A percentile compares a stretch with the other conserved stretches of the same genome.
Evolutionary conservation across 2,888 invertebrate species (phyloP).

Genomic region (Liodrosophila aerea): DNA sequence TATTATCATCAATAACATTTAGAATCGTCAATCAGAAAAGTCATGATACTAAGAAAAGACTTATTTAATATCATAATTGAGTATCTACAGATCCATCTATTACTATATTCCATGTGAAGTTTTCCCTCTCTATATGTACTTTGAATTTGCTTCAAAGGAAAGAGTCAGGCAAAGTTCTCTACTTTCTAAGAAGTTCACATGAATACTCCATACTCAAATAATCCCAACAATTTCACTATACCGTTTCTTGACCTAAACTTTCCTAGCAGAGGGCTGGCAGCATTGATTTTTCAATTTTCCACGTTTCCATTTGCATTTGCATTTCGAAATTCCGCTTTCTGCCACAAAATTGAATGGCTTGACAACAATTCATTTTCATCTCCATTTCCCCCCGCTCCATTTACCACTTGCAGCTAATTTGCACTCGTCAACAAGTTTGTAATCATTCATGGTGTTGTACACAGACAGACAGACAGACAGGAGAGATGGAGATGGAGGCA

Average conservation of each 20-base stretch:
- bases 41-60: too few species aligned
- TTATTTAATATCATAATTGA: too few species aligned
- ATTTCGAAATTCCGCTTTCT: constrained; percentile 5
- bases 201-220: background rate
- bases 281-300: constrained; percentile 28
- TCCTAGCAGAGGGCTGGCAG: background rate
- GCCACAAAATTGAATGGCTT: constrained; percentile 27
- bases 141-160: too few species aligned
- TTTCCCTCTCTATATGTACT: too few species aligned
- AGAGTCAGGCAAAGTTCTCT: too few species aligned
- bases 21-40: too few species aligned
- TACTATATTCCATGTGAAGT: too few species aligned
- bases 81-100: too few species aligned
- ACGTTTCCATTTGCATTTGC: background rate
- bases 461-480: constrained; percentile 33
- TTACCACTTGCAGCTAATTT: constrained; percentile 46
- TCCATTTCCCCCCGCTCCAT: background rate
- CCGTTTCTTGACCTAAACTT: background rate
- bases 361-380: constrained; percentile 2
- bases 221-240: constrained; percentile 4
- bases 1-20: too few species aligned
- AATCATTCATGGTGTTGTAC: constrained; percentile 53
- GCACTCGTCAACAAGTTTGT: constrained; percentile 60
- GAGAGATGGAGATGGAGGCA: constrained; percentile 16
- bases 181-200: too few species aligned